phyloP scores from a whole-genome alignment of 2,113 vertebrate species.

The Mandrillus leucophaeus region DNA sequence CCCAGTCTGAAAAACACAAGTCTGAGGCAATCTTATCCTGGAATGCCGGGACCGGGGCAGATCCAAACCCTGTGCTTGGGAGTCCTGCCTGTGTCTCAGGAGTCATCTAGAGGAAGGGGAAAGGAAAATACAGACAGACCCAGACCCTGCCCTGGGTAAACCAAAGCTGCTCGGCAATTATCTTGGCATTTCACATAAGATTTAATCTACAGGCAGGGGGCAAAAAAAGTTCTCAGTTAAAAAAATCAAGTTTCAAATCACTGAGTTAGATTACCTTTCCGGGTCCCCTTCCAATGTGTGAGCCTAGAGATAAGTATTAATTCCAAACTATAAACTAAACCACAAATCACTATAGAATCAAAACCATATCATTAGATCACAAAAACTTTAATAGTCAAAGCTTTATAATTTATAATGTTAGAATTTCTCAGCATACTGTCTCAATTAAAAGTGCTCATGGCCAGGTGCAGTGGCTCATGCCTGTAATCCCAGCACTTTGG shows the following conservation, averaged over 20 bases:
- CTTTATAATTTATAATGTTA: constrained; percentile 17
- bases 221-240: not conserved
- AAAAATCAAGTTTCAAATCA: constrained; percentile 45
- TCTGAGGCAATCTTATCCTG: not conserved
- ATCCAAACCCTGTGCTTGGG: not conserved
- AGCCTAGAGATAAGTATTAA: constrained; percentile 51
- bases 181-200: not conserved
- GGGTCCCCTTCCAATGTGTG: not conserved
- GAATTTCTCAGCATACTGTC: constrained; percentile 17
- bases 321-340: constrained; percentile 37
- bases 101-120: not conserved
- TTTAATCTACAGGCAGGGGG: not conserved
- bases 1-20: not conserved
- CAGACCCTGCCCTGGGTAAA: not conserved
- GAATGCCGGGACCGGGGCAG: not conserved
- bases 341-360: constrained; percentile 20
- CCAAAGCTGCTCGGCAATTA: not conserved
- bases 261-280: constrained; percentile 30
- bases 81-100: not conserved
- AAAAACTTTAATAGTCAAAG: constrained; percentile 37
- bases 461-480: no score
- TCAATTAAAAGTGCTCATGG: constrained; percentile 12
- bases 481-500: no score
- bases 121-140: not conserved
- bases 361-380: not conserved